A percentile compares a stretch with the other conserved stretches of the same genome.
phyloP scores from a whole-genome alignment of 92 coral and sea anemone species.

The Porites cylindrica region DNA sequence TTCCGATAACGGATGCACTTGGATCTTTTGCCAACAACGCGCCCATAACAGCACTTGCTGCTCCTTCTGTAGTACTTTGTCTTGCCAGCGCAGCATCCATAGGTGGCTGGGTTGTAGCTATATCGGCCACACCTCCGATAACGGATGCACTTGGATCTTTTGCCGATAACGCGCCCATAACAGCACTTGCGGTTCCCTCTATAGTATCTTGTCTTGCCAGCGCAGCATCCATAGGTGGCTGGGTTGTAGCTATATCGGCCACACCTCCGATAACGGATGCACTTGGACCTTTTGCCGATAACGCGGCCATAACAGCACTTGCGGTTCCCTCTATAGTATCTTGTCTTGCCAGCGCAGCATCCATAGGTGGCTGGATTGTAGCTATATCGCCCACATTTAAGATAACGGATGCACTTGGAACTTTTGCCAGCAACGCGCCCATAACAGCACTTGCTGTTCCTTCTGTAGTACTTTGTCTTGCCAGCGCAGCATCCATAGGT shows the following conservation, averaged over 20 bases:
- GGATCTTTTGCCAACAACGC: not conserved
- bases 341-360: not conserved
- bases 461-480: not conserved
- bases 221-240: not conserved
- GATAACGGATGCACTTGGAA: not conserved
- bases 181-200: not conserved
- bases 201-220: not conserved
- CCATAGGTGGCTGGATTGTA: not conserved
- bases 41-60: not conserved
- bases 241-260: not conserved
- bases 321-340: not conserved
- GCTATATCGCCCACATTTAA: not conserved
- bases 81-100: not conserved
- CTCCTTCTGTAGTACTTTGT: no score
- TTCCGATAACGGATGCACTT: no score
- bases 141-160: not conserved
- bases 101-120: not conserved
- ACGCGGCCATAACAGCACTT: not conserved
- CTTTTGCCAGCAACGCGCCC: not conserved
- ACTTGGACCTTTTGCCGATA: not conserved
- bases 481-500: not conserved
- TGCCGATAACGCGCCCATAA: not conserved
- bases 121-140: not conserved
- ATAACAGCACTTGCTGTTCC: not conserved
- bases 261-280: not conserved